phyloP scores from a whole-genome alignment of 2,113 vertebrate species.

The Camelus dromedarius region DNA sequence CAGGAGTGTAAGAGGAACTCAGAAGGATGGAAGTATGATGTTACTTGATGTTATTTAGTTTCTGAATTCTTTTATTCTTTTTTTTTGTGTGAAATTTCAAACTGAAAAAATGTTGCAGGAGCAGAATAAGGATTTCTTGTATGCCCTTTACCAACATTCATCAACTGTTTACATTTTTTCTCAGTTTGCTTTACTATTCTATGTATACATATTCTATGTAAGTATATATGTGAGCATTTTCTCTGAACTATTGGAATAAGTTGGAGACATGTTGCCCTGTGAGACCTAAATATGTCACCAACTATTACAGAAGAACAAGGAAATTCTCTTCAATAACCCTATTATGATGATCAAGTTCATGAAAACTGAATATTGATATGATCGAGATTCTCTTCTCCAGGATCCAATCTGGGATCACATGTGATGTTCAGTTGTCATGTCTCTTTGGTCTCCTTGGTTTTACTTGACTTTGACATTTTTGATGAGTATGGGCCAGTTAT shows the following conservation, averaged over 20 bases:
- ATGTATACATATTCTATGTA: not conserved
- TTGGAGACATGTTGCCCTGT: not conserved
- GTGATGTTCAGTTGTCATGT: not conserved
- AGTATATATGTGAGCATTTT: not conserved
- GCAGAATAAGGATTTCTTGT: not conserved
- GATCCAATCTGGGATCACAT: not conserved
- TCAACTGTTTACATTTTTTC: not conserved
- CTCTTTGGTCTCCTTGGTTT: not conserved
- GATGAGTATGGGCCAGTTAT: not conserved
- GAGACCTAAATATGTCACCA: not conserved
- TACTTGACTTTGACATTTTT: not conserved
- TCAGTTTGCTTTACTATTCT: not conserved
- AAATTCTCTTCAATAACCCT: not conserved
- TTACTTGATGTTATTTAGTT: not conserved
- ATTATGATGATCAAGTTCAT: not conserved
- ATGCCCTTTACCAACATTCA: not conserved
- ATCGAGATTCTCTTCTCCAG: not conserved
- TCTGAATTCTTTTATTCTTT: not conserved
- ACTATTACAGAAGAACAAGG: not conserved
- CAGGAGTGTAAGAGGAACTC: rapidly evolving
- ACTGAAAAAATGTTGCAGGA: not conserved
- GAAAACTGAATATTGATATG: not conserved
- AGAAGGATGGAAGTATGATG: not conserved
- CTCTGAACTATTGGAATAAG: not conserved
- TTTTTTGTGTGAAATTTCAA: not conserved